Conservation (phyloP, 2,888 invertebrate genomes). For the Dione juno region DNA sequence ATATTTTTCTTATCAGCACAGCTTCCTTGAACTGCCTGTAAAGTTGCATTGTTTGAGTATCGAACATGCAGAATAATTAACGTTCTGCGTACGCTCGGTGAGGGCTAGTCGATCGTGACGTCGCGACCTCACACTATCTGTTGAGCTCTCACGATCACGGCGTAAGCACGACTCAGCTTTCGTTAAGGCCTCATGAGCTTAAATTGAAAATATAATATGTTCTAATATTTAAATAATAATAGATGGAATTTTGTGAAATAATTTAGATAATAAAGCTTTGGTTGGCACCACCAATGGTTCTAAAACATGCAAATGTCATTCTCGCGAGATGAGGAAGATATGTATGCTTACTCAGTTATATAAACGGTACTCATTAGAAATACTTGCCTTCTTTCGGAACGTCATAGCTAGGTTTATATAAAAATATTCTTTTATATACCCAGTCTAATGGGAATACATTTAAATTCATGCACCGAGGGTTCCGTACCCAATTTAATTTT, state of each 20-base stretch:
- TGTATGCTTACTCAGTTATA: too few species aligned
- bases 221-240: conserved; percentile 15
- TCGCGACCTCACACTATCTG: conserved; percentile 79
- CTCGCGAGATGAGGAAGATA: too few species aligned
- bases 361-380: too few species aligned
- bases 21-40: conserved; percentile 15
- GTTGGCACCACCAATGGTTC: too few species aligned
- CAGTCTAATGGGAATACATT: too few species aligned
- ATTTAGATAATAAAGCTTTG: too few species aligned
- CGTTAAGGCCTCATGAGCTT: conserved; percentile 57
- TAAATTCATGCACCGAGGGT: too few species aligned
- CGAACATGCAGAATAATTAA: conserved; percentile 53
- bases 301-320: too few species aligned
- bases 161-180: conserved; percentile 69
- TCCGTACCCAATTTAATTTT: too few species aligned
- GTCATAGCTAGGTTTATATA: too few species aligned
- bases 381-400: too few species aligned
- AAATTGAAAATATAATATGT: conserved; percentile 5
- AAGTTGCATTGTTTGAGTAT: conserved; percentile 41
- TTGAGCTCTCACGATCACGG: conserved; percentile 77
- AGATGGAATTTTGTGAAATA: neutral
- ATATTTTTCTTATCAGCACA: neutral
- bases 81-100: conserved; percentile 49
- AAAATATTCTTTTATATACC: too few species aligned
- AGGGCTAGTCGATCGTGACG: conserved; percentile 64